Conservation (phyloP, 2,888 invertebrate species). For the Mesochorus sp. region DNA sequence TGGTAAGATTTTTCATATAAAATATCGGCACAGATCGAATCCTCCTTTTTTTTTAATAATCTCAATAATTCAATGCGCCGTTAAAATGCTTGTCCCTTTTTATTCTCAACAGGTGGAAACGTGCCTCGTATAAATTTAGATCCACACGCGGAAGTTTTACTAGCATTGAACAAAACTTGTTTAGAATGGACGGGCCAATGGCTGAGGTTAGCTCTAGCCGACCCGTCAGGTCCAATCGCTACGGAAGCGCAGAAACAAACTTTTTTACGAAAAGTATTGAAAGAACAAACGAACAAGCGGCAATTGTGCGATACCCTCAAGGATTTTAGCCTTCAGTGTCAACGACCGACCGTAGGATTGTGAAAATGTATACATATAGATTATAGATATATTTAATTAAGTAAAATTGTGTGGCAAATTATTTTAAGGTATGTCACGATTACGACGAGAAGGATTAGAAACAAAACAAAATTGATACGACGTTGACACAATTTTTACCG, state of each 20-base stretch:
- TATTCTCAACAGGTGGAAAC: slow-evolving; percentile 83
- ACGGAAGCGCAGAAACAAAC: slow-evolving; percentile 71
- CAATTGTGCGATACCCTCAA: slow-evolving; percentile 69
- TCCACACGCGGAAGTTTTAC: slow-evolving; percentile 85
- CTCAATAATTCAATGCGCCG: no score
- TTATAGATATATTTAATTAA: no score
- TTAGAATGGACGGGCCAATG: slow-evolving; percentile 85
- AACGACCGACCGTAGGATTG: slow-evolving; percentile 60
- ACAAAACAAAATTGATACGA: background rate
- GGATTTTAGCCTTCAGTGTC: slow-evolving; percentile 72
- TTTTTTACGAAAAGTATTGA: slow-evolving; percentile 69
- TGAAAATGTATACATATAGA: slow-evolving; percentile 49
- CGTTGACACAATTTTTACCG: background rate
- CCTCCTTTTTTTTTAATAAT: no score
- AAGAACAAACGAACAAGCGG: slow-evolving; percentile 66
- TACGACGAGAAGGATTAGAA: no score
- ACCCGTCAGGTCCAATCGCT: slow-evolving; percentile 62
- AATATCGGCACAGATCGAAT: background rate
- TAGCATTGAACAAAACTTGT: slow-evolving; percentile 88
- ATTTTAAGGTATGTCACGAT: slow-evolving; percentile 10
- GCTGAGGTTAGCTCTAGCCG: slow-evolving; percentile 84
- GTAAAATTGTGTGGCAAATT: slow-evolving; percentile 2
- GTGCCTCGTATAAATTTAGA: slow-evolving; percentile 85
- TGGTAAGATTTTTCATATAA: slow-evolving; percentile 78
- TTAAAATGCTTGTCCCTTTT: background rate